Evolutionary conservation across 1,140 invertebrate genomes (phyloP).

Genomic region (Microplitis mediator): DNA sequence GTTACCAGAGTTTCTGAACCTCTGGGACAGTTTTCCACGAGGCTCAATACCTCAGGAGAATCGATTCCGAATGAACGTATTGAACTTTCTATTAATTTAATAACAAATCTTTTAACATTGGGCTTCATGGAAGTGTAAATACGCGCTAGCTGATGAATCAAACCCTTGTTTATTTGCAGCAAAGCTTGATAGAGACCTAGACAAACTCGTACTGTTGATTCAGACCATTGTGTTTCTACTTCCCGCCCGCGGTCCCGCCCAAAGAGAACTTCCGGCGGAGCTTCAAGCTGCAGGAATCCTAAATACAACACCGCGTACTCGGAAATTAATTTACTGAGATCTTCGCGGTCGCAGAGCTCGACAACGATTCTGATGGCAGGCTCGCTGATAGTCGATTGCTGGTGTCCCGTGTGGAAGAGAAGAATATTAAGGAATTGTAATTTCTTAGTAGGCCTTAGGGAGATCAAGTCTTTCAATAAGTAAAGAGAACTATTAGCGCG

Average conservation of each 20-base stretch:
- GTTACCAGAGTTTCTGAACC: constrained; percentile 94
- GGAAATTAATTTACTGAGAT: constrained; percentile 77
- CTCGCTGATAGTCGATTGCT: constrained; percentile 73
- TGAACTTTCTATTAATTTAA: constrained; percentile 80
- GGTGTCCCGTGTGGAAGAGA: constrained; percentile 73
- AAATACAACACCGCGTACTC: constrained; percentile 81
- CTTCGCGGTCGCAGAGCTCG: constrained; percentile 74
- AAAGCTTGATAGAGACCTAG: constrained; percentile 85
- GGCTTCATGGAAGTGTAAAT: constrained; percentile 83
- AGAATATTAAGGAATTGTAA: constrained; percentile 74
- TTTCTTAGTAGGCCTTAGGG: constrained; percentile 79
- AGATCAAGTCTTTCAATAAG: constrained; percentile 81
- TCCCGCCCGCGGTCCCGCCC: constrained; percentile 70
- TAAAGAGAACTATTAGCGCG: constrained; percentile 76
- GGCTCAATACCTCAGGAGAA: constrained; percentile 76
- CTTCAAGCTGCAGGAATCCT: constrained; percentile 71
- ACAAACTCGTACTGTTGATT: constrained; percentile 87
- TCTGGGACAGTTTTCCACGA: constrained; percentile 93
- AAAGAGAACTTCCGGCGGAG: constrained; percentile 75
- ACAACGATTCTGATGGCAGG: constrained; percentile 77
- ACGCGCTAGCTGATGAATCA: constrained; percentile 79
- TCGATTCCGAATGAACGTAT: constrained; percentile 85
- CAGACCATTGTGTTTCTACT: constrained; percentile 75
- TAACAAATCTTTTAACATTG: constrained; percentile 90
- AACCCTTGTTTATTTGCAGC: constrained; percentile 75